Conservation (phyloP, 2,797 vertebrate species). For the Typhlichthys eigenmanni region DNA sequence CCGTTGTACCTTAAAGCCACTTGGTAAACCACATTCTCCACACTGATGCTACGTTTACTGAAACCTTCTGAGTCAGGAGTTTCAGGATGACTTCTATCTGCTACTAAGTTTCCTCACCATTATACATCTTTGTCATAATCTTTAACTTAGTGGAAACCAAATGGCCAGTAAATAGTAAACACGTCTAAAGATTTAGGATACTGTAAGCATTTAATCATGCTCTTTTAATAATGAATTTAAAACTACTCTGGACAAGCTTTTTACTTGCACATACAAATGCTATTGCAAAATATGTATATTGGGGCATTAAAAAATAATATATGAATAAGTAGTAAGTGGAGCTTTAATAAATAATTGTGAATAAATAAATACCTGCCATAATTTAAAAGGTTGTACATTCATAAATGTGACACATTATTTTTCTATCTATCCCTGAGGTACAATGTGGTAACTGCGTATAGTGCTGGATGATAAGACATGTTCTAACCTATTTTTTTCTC, state of each 20-base stretch:
- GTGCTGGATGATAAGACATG: background rate
- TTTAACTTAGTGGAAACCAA: too few species aligned
- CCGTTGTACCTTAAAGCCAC: constrained; percentile 12
- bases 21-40: constrained; percentile 32
- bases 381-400: background rate
- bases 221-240: too few species aligned
- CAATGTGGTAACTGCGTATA: background rate
- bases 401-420: constrained; percentile 1
- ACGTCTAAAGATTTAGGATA: too few species aligned
- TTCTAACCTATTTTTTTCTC: background rate
- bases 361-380: background rate
- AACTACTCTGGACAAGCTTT: too few species aligned
- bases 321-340: background rate
- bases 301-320: background rate
- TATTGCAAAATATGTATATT: too few species aligned
- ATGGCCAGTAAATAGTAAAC: too few species aligned
- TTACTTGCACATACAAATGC: too few species aligned
- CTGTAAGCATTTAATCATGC: too few species aligned
- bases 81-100: constrained; percentile 42
- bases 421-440: constrained; percentile 1
- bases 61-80: constrained; percentile 51
- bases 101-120: constrained; percentile 37
- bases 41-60: constrained; percentile 53
- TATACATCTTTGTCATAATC: too few species aligned
- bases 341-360: too few species aligned